phyloP scores from a whole-genome alignment of 2,888 invertebrate genomes.

The Ecliptopera silaceata region DNA sequence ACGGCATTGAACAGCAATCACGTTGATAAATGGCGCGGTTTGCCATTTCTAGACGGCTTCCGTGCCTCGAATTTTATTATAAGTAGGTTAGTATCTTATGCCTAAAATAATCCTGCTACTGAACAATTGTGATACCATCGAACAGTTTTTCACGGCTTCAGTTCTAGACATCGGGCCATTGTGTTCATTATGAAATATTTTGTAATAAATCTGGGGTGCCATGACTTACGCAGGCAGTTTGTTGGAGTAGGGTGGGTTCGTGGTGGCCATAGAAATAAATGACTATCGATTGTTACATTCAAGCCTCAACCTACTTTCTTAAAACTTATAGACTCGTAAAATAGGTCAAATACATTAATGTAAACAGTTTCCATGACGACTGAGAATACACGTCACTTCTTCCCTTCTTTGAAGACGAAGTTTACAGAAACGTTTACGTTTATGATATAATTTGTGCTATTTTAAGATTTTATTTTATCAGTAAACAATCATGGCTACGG shows the following conservation, averaged over 20 bases:
- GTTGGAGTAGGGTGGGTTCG: not conserved
- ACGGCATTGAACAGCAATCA: constrained; percentile 79
- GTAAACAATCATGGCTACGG: constrained; percentile 56
- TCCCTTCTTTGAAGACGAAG: constrained; percentile 21
- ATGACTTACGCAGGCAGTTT: too few species aligned
- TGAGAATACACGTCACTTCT: constrained; percentile 22
- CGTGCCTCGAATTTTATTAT: not conserved
- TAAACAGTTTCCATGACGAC: constrained; percentile 32
- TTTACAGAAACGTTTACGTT: constrained; percentile 37
- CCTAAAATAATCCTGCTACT: not conserved
- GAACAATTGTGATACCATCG: not conserved
- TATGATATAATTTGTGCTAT: constrained; percentile 38
- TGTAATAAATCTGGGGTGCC: too few species aligned
- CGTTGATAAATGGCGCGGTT: constrained; percentile 36
- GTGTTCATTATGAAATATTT: too few species aligned
- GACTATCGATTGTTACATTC: constrained; percentile 6
- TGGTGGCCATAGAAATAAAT: not conserved
- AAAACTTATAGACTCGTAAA: not conserved
- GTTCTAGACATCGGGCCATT: too few species aligned
- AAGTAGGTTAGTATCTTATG: not conserved
- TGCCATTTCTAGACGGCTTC: constrained; percentile 26
- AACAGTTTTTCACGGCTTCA: too few species aligned
- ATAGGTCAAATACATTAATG: constrained; percentile 23
- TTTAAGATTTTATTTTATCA: constrained; percentile 41
- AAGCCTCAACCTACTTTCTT: constrained; percentile 15